A percentile compares a stretch with the other conserved stretches of the same genome.
Conservation (phyloP, 2,797 vertebrate genomes). For the Numenius phaeopus region DNA sequence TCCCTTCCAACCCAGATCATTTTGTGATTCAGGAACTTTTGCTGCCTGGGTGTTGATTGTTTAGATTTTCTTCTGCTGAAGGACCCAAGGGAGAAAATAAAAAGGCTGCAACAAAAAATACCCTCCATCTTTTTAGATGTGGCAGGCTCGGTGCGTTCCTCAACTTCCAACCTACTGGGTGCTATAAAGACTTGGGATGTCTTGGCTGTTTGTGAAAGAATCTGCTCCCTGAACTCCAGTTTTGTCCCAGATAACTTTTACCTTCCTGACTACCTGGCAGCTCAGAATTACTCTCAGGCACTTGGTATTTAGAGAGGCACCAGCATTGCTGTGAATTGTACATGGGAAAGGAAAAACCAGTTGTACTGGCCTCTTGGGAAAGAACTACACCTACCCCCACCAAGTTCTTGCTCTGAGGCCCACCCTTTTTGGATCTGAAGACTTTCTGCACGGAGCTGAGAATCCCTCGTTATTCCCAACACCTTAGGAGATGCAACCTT, state of each 20-base stretch:
- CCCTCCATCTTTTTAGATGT: background rate
- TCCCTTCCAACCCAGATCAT: background rate
- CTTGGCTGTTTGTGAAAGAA: background rate
- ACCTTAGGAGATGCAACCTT: accelerated
- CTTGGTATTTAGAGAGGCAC: background rate
- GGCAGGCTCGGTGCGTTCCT: background rate
- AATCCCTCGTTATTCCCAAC: accelerated
- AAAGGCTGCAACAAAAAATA: background rate
- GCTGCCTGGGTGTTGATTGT: background rate
- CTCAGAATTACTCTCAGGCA: background rate
- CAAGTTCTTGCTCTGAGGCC: background rate
- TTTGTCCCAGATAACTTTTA: background rate
- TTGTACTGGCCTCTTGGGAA: background rate
- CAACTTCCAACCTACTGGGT: background rate
- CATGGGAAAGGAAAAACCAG: background rate
- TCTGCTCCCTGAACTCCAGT: background rate
- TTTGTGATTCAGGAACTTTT: background rate
- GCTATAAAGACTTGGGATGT: background rate
- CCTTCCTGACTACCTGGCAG: background rate
- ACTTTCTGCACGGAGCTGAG: accelerated
- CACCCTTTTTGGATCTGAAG: background rate
- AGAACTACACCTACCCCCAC: accelerated
- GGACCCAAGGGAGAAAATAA: background rate
- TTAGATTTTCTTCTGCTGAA: background rate
- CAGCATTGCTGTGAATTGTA: background rate